Base-by-base conservation (phyloP, 2,113 vertebrate species). In the Hylia prasina region DNA sequence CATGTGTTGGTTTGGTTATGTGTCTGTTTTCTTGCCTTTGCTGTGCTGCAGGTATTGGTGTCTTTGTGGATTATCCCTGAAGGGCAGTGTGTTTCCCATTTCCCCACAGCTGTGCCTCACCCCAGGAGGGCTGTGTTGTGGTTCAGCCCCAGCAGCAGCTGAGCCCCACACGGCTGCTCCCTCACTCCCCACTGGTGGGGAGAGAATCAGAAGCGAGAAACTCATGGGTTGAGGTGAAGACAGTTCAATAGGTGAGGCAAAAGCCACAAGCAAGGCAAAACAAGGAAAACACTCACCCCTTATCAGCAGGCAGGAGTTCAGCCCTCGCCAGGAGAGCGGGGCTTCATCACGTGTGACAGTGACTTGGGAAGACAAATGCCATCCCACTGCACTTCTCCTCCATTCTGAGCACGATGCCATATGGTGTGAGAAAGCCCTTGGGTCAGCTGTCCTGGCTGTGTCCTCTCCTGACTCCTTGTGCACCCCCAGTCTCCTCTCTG, bases 301-400 rank as follows among this genome's bases (percentile, higher is more conserved):
- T 30, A 9, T 5, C 45, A 28, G 60, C 44, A 72, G 65, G 65
- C 47, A 56, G 69, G 45, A 39, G 16, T 35, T 68, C 69, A 53
- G 45, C 28, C 20, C 6, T 25, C 77, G 53, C 61, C n/a, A 60
- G 60, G 23, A 37, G 10, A 39, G 28, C 69, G 75, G 37, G 44
- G 28, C 69, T 73, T 23, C 28, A 39, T 13, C 61, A 18, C 0
- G 0, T 2, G 9, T 64, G 45, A 21, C 13, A 18, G 54, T 27
- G 30, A 3, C 54, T 61, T 57, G 54, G 80, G 54, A n/a, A 28
- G 51, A 42, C 57, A 82, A 60, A 66, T 7, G 2, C 51, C 35
- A 27, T 56, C 64, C 2, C n/a, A 5, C 9, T 25, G 16, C 58
- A 2, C 30, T 65, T 17, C 37, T 24, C 13, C 22, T 85, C 33